Conservation (phyloP, 1,140 invertebrate genomes). For the Lordiphosa stackelbergi region DNA sequence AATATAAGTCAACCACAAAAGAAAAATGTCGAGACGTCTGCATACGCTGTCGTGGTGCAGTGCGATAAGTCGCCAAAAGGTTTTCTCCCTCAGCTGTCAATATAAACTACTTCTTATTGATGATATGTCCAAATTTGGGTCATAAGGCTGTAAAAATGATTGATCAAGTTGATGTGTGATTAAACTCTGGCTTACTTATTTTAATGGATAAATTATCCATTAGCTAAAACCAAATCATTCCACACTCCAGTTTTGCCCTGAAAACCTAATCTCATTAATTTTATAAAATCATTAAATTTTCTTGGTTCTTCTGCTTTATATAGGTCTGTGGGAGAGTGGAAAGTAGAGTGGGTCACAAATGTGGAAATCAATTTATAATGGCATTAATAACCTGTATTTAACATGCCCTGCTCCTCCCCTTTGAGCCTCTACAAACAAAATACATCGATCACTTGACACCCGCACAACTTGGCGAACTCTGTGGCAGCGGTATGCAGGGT, state of each 20-base stretch:
- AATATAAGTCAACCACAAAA: too few species aligned
- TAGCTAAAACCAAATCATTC: conserved; percentile 1
- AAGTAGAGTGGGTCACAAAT: conserved; percentile 39
- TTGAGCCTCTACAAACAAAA: conserved; percentile 8
- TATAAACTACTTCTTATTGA: too few species aligned
- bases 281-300: conserved; percentile 52
- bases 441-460: conserved; percentile 69
- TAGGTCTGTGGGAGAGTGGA: conserved; percentile 37
- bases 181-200: not conserved
- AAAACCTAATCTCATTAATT: conserved; percentile 45
- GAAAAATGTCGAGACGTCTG: too few species aligned
- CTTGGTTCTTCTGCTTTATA: not conserved
- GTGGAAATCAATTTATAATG: conserved; percentile 47
- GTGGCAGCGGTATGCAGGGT: conserved; percentile 9
- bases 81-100: too few species aligned
- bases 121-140: too few species aligned
- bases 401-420: conserved; percentile 2
- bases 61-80: too few species aligned
- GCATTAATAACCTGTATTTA: conserved; percentile 65
- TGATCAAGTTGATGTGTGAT: too few species aligned
- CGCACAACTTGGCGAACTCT: conserved; percentile 42
- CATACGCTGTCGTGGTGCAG: too few species aligned
- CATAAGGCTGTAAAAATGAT: too few species aligned
- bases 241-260: conserved; percentile 10
- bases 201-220: conserved; percentile 3